These are phyloP conservation scores for Castor canadensis DNA, from an alignment of 2,113 vertebrate genomes.

Conservation along the genomic window DNA sequence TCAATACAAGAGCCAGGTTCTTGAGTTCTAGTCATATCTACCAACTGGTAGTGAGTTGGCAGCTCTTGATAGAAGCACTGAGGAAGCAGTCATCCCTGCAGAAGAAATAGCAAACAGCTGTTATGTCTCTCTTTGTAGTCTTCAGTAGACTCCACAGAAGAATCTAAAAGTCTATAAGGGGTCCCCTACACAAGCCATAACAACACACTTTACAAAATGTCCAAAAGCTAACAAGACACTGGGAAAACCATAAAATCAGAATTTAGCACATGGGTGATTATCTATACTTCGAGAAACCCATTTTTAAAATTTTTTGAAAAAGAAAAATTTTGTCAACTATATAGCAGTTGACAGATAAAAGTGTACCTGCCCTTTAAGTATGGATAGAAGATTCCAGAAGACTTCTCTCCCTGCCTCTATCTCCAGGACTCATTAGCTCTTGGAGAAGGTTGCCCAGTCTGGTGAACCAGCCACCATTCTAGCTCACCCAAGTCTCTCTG, in stretches of 20 bases:
- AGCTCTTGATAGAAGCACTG: background rate
- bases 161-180: constrained; percentile 22
- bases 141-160: background rate
- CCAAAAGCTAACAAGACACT: background rate
- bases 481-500: background rate
- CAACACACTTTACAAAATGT: constrained; percentile 6
- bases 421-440: background rate
- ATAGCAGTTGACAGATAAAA: background rate
- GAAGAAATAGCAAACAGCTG: constrained; percentile 42
- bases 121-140: background rate
- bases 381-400: background rate
- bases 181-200: background rate
- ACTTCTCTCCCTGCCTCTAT: background rate
- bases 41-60: background rate
- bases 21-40: constrained; percentile 1
- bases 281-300: background rate
- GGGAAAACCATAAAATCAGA: constrained; percentile 22
- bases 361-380: background rate
- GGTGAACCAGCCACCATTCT: too few relatives aligned
- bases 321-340: too few relatives aligned
- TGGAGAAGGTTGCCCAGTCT: background rate
- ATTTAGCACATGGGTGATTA: background rate
- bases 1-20: background rate
- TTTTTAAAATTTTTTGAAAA: background rate
- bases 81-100: background rate